A percentile compares a stretch with the other conserved stretches of the same genome.
Conservation (phyloP, 2,888 invertebrate genomes). For the Phyllotreta striolata region DNA sequence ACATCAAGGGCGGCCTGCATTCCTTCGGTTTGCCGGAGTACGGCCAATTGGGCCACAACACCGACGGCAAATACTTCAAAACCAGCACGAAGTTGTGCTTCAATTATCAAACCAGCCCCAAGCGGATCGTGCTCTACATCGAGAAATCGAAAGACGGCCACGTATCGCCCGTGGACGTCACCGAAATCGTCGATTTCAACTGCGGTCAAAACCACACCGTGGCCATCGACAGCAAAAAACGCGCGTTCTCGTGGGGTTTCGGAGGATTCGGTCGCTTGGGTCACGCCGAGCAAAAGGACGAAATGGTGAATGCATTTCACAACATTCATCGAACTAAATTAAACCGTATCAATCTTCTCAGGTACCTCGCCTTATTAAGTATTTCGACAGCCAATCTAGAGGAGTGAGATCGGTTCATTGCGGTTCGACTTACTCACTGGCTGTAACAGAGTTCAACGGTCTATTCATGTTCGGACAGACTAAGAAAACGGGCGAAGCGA, state of each 20-base stretch:
- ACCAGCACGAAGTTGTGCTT: slow-evolving; percentile 88
- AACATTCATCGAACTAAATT: not conserved
- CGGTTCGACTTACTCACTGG: slow-evolving; percentile 87
- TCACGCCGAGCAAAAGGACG: slow-evolving; percentile 92
- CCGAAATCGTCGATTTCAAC: slow-evolving; percentile 87
- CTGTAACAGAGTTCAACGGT: slow-evolving; percentile 78
- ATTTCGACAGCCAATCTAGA: slow-evolving; percentile 84
- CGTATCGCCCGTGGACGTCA: slow-evolving; percentile 82
- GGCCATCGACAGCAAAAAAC: slow-evolving; percentile 86
- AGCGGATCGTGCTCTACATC: slow-evolving; percentile 84
- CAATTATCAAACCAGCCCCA: slow-evolving; percentile 85
- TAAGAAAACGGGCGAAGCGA: slow-evolving; percentile 92
- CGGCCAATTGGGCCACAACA: slow-evolving; percentile 93
- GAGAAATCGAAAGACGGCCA: slow-evolving; percentile 89
- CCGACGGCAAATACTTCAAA: slow-evolving; percentile 94
- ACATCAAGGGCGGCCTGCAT: slow-evolving; percentile 86
- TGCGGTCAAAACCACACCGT: slow-evolving; percentile 94
- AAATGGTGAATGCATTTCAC: slow-evolving; percentile 67
- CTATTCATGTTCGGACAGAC: slow-evolving; percentile 90
- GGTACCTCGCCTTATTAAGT: slow-evolving; percentile 80
- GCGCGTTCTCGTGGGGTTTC: slow-evolving; percentile 95
- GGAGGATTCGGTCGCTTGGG: slow-evolving; percentile 94
- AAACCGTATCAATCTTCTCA: slow-evolving; percentile 34
- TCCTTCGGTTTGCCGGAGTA: slow-evolving; percentile 94
- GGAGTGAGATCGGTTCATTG: slow-evolving; percentile 84